Evolutionary conservation across 2,888 invertebrate species (phyloP), one percentile per base, ranked within the genome.

Genomic region (Aricia artaxerxes): DNA sequence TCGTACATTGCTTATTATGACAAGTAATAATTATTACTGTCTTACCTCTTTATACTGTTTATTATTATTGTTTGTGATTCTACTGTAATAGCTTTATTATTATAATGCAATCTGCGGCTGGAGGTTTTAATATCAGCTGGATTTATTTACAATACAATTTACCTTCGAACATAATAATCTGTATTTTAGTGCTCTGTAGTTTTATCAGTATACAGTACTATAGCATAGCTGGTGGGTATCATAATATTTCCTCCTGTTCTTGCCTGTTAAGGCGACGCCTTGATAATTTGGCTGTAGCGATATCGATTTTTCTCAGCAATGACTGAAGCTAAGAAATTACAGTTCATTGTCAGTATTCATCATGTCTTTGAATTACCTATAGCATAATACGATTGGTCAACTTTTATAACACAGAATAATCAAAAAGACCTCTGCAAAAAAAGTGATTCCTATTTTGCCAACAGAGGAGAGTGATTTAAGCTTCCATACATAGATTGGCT

Each of bases 21-120:
- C 24, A 24, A 24, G 24, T 24, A 24, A 24, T 44, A 7, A 44
- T 44, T 24, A 24, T 24, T 24, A 24, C 24, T 69, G 64, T 35
- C 69, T 16, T 69, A 69, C 69, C 31, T 35, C 11, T 35, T 64
- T 69, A 13, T 69, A 13, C 35, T 69, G 35, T 69, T 69, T 69
- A 69, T 69, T 69, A 69, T 69, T 69, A 69, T 35, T 69, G 69
- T 69, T 4, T 6, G 69, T 69, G 35, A 69, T 38, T 38, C 13
- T 38, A 38, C 4, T 4, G 2, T 69, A 69, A 69, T 69, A 13
- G 69, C 35, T 16, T 16, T 69, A 69, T 69, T 69, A 69, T 69
- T 69, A 69, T 69, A 35, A 69, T 69, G 69, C 31, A 35, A 69
- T 69, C 69, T 69, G 69, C 13, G 35, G 69, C 35, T 38, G 64